Conservation (phyloP, 2,113 vertebrate species). For the cattle (Bos taurus) region ARS-UCD2.0 NC_037357.1:128968501-128969000, state of each 20-base stretch:
- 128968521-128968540: neutral
- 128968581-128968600: neutral
- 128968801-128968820: neutral
- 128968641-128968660: neutral
- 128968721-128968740: neutral
- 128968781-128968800: neutral
- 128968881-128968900: neutral
- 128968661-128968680: accelerated
- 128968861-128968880: neutral
- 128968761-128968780: neutral
- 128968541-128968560: neutral
- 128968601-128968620: neutral
- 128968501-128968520: neutral
- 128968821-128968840: neutral
- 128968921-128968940: neutral
- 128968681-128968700: neutral
- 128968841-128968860: neutral
- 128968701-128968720: neutral
- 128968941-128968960: neutral
- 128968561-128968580: neutral
- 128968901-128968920: neutral
- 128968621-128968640: neutral
- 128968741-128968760: neutral
- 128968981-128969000: neutral
- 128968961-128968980: neutral